Base-by-base conservation (phyloP, 2,797 vertebrate genomes). In the Melanitta fusca region DNA sequence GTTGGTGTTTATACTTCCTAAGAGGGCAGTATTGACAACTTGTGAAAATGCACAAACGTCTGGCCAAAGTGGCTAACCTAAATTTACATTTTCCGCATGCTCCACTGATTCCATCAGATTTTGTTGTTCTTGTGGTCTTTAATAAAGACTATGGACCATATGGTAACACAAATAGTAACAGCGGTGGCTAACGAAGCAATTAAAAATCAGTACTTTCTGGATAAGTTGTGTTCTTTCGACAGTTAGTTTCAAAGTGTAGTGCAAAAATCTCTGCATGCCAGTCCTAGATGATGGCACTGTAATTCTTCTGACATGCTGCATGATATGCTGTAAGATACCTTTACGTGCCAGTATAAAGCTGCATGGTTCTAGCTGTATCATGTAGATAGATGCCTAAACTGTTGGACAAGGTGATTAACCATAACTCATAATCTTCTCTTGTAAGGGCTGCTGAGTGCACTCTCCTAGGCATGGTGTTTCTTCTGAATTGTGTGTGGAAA, bases 361-460 rank as follows among this genome's bases (percentile, higher is more conserved):
- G 2, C 7, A 6, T 54, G 28, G 16, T 72, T 79, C 45, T 77
- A 47, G 30, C 20, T 10, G 45, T 84, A 30, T 36, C 51, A 7
- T 17, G 14, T 39, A 68, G 45, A 20, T 39, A 68, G 45, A 20
- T 69, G 16, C 30, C 28, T 80, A 0, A 69, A 28, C 65, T 77
- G 17, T 56, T 88, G 56, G 21, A 64, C 49, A 77, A 8, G 0
- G 30, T 47, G 30, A 65, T 65, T 43, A 77, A 54, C 39, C n/a
- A 21, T 47, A 65, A 70, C 70, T 41, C 32, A 27, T 25, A 20
- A 73, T 15, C 36, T 9, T 78, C 30, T 74, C 22, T 39, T 5
- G 0, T 73, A n/a, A 69, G 11, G 4, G 3, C 30, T 47, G 11
- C n/a, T 84, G 6, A 2, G 2, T 4, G 11, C 36, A 9, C 41